These are phyloP conservation scores for Sebastes diploproa DNA, from an alignment of 2,797 vertebrate genomes.

Conservation along the genomic window DNA sequence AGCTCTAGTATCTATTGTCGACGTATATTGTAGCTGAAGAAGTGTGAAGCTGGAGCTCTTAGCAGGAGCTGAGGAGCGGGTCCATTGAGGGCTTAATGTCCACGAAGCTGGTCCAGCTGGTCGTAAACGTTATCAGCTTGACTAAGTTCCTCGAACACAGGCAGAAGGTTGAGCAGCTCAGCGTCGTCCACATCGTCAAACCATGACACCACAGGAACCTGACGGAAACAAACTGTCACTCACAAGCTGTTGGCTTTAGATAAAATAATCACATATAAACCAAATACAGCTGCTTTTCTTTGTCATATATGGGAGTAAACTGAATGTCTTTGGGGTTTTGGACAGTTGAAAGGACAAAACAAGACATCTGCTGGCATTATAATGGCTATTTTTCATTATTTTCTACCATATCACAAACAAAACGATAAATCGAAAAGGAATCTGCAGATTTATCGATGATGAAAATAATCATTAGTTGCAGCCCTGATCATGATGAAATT, in stretches of 20 bases:
- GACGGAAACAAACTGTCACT: not conserved
- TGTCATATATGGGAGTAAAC: no score
- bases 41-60: not conserved
- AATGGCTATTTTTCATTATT: not conserved
- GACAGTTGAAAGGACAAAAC: not conserved
- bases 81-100: constrained; percentile 68
- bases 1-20: not conserved
- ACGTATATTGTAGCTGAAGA: constrained; percentile 10
- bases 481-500: not conserved
- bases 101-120: constrained; percentile 88
- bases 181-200: constrained; percentile 92
- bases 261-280: not conserved
- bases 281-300: not conserved
- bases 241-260: not conserved
- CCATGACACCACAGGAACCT: constrained; percentile 95
- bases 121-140: constrained; percentile 88
- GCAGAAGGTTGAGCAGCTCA: constrained; percentile 91
- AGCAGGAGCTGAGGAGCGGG: not conserved
- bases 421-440: not conserved
- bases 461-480: not conserved
- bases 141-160: constrained; percentile 92
- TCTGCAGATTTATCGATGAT: not conserved
- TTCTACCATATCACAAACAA: not conserved
- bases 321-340: no score
- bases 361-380: not conserved